Percentiles rank a stretch among this genome's conserved stretches.
phyloP scores from a whole-genome alignment of 2,113 vertebrate genomes.

The Lophochroa leadbeateri region DNA sequence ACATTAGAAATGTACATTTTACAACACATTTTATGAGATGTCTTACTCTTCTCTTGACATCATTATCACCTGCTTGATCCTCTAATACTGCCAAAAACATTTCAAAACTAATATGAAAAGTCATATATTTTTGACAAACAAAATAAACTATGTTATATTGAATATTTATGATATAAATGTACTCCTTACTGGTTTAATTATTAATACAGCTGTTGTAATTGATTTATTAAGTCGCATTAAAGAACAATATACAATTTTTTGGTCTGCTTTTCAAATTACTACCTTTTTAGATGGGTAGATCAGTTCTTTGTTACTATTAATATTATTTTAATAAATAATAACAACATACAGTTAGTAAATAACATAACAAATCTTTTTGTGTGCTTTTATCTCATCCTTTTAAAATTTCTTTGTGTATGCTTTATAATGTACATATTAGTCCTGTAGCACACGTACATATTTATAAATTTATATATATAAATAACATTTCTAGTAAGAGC shows the following conservation, averaged over 20 bases:
- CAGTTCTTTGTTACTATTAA: neutral
- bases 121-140: neutral
- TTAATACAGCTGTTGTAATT: neutral
- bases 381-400: neutral
- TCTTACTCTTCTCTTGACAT: conserved; percentile 40
- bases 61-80: conserved; percentile 14
- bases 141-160: neutral
- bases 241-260: neutral
- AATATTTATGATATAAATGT: neutral
- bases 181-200: neutral
- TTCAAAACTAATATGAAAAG: neutral
- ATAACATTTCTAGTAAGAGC: neutral
- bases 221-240: neutral
- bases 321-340: neutral
- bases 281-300: neutral
- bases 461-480: neutral
- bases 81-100: neutral
- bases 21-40: neutral
- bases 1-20: neutral
- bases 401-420: neutral
- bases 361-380: neutral
- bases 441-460: neutral
- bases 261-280: neutral
- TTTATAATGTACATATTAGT: neutral
- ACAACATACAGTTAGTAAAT: neutral